Evolutionary conservation across 2,113 vertebrate species (phyloP).

Genomic region (Elaphurus davidianus): DNA sequence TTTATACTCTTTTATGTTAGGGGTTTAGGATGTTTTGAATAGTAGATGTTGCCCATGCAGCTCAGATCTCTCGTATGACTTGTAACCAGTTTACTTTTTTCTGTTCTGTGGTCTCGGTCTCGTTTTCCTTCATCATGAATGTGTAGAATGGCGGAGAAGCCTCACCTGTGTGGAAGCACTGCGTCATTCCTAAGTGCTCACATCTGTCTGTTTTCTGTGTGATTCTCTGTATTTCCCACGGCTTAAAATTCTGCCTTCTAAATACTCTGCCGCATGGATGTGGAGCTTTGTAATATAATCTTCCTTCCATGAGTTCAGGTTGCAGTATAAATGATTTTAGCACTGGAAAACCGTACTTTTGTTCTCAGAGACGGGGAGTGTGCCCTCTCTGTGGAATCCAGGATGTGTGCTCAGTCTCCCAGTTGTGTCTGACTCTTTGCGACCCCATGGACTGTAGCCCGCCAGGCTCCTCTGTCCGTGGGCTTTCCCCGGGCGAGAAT

Average conservation of each 20-base stretch:
- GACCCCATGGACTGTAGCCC: background rate
- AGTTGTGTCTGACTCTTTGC: background rate
- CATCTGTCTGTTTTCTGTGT: background rate
- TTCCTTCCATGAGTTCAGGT: background rate
- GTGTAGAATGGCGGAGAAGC: background rate
- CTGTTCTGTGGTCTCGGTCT: background rate
- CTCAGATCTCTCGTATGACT: background rate
- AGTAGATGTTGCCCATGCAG: background rate
- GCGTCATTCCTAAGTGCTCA: background rate
- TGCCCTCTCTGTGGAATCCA: background rate
- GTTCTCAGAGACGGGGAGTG: background rate
- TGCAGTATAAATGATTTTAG: background rate
- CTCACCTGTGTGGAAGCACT: background rate
- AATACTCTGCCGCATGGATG: background rate
- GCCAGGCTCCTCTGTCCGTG: background rate
- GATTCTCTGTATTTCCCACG: background rate
- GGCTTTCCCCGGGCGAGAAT: background rate
- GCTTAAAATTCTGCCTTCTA: conserved; percentile 9
- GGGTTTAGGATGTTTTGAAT: background rate
- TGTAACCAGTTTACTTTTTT: background rate
- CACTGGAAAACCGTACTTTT: background rate
- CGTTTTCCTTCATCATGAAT: background rate
- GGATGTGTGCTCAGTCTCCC: background rate
- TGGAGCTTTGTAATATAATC: background rate
- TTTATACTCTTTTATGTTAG: conserved; percentile 16